phyloP scores from a whole-genome alignment of 92 coral and sea anemone species.

The Porites rus region DNA sequence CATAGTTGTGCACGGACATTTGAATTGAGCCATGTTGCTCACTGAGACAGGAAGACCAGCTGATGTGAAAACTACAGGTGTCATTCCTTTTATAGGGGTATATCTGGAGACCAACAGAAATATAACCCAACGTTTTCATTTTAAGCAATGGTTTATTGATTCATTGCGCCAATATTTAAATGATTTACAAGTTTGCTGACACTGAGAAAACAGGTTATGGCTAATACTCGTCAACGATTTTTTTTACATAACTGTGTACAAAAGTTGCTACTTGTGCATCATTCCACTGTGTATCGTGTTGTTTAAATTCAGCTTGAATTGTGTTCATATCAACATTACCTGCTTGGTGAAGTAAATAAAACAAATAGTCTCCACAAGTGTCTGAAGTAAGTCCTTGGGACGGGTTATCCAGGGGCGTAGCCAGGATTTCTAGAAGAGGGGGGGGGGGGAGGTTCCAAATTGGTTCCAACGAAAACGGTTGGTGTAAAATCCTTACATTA shows the following conservation, averaged over 20 bases:
- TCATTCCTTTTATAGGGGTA: neutral
- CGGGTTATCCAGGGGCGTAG: neutral
- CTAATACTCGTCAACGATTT: neutral
- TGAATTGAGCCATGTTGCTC: neutral
- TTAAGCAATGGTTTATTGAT: neutral
- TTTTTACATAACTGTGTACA: slow-evolving; percentile 2
- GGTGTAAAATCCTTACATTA: too few species aligned
- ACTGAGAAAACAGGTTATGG: neutral
- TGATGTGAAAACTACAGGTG: neutral
- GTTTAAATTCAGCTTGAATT: neutral
- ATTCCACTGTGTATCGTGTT: slow-evolving; percentile 11
- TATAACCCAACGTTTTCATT: neutral
- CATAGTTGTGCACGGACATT: slow-evolving; percentile 32
- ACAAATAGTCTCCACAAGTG: slow-evolving; percentile 46
- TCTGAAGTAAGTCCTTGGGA: slow-evolving; percentile 35
- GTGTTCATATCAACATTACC: slow-evolving; percentile 5
- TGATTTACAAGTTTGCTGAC: slow-evolving; percentile 3
- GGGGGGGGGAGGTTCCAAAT: too few species aligned
- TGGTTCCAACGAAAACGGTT: too few species aligned
- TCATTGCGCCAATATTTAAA: slow-evolving; percentile 15
- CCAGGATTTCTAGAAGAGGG: too few species aligned
- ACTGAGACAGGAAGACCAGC: too few species aligned
- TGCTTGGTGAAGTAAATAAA: slow-evolving; percentile 22
- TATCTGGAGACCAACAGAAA: too few species aligned
- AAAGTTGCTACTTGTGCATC: slow-evolving; percentile 25